Conservation (phyloP, 2,888 invertebrate genomes). For the Drosophila neotestacea region DNA sequence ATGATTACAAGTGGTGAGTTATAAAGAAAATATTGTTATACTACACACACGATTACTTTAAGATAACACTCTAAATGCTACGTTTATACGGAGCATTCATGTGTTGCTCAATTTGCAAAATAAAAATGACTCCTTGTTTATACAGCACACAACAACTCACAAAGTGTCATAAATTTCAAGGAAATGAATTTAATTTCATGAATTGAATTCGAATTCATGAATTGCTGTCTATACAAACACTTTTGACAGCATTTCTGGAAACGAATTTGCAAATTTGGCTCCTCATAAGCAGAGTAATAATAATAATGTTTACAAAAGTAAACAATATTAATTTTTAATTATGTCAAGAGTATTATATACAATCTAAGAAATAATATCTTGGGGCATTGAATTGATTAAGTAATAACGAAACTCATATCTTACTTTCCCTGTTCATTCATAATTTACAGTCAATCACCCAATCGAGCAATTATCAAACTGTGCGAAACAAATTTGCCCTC, state of each 20-base stretch:
- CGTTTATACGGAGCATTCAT: too few species aligned
- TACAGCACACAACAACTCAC: too few species aligned
- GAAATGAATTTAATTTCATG: too few species aligned
- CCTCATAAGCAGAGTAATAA: too few species aligned
- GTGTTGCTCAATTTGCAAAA: too few species aligned
- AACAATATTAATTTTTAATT: background rate
- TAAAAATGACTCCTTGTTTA: too few species aligned
- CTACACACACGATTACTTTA: background rate
- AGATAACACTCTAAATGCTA: conserved; percentile 1
- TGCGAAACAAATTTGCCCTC: conserved; percentile 28
- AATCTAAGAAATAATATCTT: background rate
- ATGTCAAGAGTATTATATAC: background rate
- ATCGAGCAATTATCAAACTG: conserved; percentile 36
- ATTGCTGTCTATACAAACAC: too few species aligned
- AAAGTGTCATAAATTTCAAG: too few species aligned
- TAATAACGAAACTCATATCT: background rate
- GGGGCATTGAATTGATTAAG: background rate
- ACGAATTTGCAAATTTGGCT: too few species aligned
- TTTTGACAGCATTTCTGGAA: too few species aligned
- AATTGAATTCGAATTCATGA: too few species aligned
- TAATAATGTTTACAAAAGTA: background rate
- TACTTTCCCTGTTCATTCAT: conserved; percentile 35
- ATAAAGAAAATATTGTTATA: conserved; percentile 1
- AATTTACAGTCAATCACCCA: conserved; percentile 14
- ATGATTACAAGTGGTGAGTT: conserved; percentile 12